Base-by-base conservation (phyloP, 2,888 invertebrate species). In the Notodonta dromedarius region DNA sequence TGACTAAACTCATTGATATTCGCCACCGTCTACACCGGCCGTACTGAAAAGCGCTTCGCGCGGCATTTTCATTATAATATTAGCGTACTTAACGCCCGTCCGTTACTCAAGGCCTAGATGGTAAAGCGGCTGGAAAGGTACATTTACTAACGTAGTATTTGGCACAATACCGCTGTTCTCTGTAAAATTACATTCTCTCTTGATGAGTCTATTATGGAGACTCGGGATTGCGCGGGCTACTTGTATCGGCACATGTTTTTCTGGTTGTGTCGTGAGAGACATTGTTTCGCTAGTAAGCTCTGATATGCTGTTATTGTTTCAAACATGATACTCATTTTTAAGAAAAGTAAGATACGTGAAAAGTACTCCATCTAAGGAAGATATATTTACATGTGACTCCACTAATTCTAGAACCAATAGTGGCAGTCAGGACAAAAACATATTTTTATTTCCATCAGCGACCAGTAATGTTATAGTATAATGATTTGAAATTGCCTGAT, bases 21-120 rank as follows among this genome's bases (percentile, higher is more conserved):
- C 42, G 5, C 7, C 11, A 42, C 42, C 35, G 7, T 9, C 8
- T 42, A 42, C 42, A 42, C 2, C 12, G n/a, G n/a, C 11, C 42
- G 42, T 9, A 42, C 12, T 42, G 42, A 11, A 42, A 42, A 12
- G 58, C 59, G 55, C 57, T 48, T 57, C 48, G 56, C 59, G 65
- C 63, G 56, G 60, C 68, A 62, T 59, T 65, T 70, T 73, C 59
- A 75, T 73, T 69, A 70, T 57, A 68, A 73, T 77, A 78, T 83
- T 80, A 82, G 76, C 73, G 71, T 81, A 82, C 84, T 78, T 78
- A 74, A 71, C 66, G 66, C 69, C 68, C 72, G 71, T 62, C 86
- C 85, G 86, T 87, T 85, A 89, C 76, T 71, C 71, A 73, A 83
- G 83, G 80, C 87, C 86, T 87, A 87, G 83, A 86, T 88, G 84